Evolutionary conservation across 2,888 invertebrate genomes (phyloP), one percentile per base, ranked within the genome.

Genomic region (Plagodis pulveraria): DNA sequence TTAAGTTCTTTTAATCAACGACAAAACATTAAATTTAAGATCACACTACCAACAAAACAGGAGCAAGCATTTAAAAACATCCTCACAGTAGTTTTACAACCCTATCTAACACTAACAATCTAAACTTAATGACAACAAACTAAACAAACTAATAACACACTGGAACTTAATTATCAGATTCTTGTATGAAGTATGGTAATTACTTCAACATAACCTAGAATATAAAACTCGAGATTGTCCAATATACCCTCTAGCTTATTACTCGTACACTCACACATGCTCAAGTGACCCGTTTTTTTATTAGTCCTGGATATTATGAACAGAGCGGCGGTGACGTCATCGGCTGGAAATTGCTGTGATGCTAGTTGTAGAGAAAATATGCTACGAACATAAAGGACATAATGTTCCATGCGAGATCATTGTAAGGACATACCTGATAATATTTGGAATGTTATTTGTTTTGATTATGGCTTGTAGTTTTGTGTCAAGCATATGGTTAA

Each of bases 291-390:
- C 11, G 44, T 49, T 56, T 56, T 53, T 44, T 38, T 56, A 49
- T 49, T 56, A 56, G 41, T 48, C 50, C 22, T 6, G 35, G 40
- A 52, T 38, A 47, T 53, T 53, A 46, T 53, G 53, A 47, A 53
- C 53, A 32, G 22, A 52, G n/a, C 32, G 43, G 43, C 40, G 50
- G 22, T 61, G 60, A 61, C 58, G 58, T 64, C 57, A 61, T 41
- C 41, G 22, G 32, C 58, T 63, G 55, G 57, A 49, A 58, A 47
- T 41, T 38, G 52, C 52, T 46, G 45, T 36, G 52, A 45, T 34
- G 35, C 50, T 51, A 44, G 33, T 10, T 40, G 52, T 53, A 53
- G 52, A 53, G 52, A 53, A 45, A 53, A 43, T 50, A 36, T 53
- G 54, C 57, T 58, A 62, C 51, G 56, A 42, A 8, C 5, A 36